Base-by-base conservation (phyloP, 2,888 invertebrate genomes). In the Tineola bisselliella region DNA sequence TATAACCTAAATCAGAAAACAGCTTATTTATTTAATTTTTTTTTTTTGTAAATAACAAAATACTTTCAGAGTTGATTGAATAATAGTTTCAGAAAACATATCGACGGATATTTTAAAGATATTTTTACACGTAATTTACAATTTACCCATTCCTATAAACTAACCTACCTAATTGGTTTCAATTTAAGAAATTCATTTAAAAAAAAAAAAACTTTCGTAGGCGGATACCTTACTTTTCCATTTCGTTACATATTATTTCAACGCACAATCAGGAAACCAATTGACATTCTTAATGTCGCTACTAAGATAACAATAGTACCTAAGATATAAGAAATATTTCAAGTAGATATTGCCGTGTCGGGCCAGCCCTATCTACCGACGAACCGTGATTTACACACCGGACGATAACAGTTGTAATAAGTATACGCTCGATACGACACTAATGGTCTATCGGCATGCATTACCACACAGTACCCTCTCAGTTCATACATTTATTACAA, bases 381-480 rank as follows among this genome's bases (percentile, higher is more conserved):
- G 11, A 10, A 58, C 64, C 18, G 61, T 64, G 67, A 69, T 69
- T 69, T 69, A 69, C 68, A 66, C 65, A 64, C 64, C 56, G 31
- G 25, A 57, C 58, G 61, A 63, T 61, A 63, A 60, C 62, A 63
- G 64, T 19, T 15, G 58, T 58, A 58, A 66, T 65, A 66, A 65
- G 43, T 25, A 30, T 61, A 57, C 57, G 60, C 18, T 44, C 57
- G 60, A 59, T 62, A 59, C 63, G 17, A 12, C 30, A 62, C 68
- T 74, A 75, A 76, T 74, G 73, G 74, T 65, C 30, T 25, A 59
- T 63, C 65, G 64, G 65, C 69, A 69, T 66, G 70, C 65, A 64
- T 64, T 67, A 33, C 54, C 25, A 18, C 25, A 18, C n/a, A 11
- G 25, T 54, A 25, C 54, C 54, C 54, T 54, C 25, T 25, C 48